Percentiles rank a stretch among this genome's conserved stretches.
phyloP scores from a whole-genome alignment of 1,140 invertebrate genomes.

The Pentalonia nigronervosa region DNA sequence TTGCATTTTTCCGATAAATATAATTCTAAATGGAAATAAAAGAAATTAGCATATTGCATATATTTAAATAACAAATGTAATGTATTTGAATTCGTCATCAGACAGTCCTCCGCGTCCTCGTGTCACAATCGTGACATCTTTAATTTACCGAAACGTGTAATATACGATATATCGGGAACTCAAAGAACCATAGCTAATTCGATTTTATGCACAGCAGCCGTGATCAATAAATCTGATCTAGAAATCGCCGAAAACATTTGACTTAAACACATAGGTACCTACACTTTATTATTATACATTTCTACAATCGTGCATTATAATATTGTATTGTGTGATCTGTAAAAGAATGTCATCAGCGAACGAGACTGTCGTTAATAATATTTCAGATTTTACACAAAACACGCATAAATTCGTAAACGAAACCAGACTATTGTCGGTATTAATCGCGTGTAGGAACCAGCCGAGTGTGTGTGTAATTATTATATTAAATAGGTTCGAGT shows the following conservation, averaged over 20 bases:
- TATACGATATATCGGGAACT: neutral
- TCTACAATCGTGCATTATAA: neutral
- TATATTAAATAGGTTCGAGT: too few relatives aligned
- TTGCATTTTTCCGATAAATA: neutral
- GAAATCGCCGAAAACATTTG: neutral
- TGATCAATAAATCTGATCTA: neutral
- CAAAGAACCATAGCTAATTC: neutral
- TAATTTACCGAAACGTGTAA: neutral
- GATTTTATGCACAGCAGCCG: neutral
- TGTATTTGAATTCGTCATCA: neutral
- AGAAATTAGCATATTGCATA: neutral
- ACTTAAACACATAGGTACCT: neutral
- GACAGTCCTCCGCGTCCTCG: neutral
- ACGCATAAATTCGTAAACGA: neutral
- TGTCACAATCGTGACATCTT: neutral
- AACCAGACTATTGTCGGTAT: neutral
- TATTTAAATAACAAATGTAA: constrained; percentile 24
- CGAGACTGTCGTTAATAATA: neutral
- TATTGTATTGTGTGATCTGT: neutral
- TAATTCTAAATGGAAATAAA: constrained; percentile 22
- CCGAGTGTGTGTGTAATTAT: too few relatives aligned
- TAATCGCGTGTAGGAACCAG: too few relatives aligned
- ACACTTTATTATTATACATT: neutral
- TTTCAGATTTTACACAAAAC: neutral
- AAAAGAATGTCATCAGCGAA: neutral